A percentile compares a stretch with the other conserved stretches of the same genome.
Evolutionary conservation across 2,888 invertebrate species (phyloP).

Genomic region (Troglohyphantes excavatus): DNA sequence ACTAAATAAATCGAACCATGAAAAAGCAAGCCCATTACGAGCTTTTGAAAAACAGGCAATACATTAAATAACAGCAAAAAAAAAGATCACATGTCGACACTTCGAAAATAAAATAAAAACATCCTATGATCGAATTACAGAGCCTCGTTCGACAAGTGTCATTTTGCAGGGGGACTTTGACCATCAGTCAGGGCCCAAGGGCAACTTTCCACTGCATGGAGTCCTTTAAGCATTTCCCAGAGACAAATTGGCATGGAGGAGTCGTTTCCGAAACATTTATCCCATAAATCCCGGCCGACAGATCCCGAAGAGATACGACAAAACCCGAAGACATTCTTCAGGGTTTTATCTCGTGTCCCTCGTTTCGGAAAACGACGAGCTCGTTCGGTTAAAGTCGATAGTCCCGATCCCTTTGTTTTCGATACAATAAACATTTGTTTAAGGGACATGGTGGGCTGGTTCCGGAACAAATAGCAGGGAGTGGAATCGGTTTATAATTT

Average conservation of each 20-base stretch:
- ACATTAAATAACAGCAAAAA: too few relatives aligned
- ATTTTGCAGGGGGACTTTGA: slow-evolving; percentile 16
- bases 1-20: too few relatives aligned
- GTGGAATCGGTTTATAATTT: slow-evolving; percentile 22
- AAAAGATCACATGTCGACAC: neutral
- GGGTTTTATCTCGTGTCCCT: slow-evolving; percentile 30
- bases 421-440: slow-evolving; percentile 61
- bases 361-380: slow-evolving; percentile 32
- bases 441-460: slow-evolving; percentile 3
- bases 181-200: slow-evolving; percentile 27
- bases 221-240: slow-evolving; percentile 40
- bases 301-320: slow-evolving; percentile 47
- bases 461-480: slow-evolving; percentile 21
- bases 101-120: neutral
- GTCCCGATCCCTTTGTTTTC: slow-evolving; percentile 56
- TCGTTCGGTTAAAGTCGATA: slow-evolving; percentile 59
- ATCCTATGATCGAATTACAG: slow-evolving; percentile 43
- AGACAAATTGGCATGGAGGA: slow-evolving; percentile 21
- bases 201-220: slow-evolving; percentile 13
- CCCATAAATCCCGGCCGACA: slow-evolving; percentile 49
- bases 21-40: too few relatives aligned
- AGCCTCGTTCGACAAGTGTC: slow-evolving; percentile 21
- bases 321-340: slow-evolving; percentile 60
- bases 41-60: too few relatives aligned
- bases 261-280: slow-evolving; percentile 54